Percentiles rank a stretch among this genome's conserved stretches.
phyloP scores from a whole-genome alignment of 1,140 invertebrate genomes.

The Lysiphlebus fabarum region DNA sequence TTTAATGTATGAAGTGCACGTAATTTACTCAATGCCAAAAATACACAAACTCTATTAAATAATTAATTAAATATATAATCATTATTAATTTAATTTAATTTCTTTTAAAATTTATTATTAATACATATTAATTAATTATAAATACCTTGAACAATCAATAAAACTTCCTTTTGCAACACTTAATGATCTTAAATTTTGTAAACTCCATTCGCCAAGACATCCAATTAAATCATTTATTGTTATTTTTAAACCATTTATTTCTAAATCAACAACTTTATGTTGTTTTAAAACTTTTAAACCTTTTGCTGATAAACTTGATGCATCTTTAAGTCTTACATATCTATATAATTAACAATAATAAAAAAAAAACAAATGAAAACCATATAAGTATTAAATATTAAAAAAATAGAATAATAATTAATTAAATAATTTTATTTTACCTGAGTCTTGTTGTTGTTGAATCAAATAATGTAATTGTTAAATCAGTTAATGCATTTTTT shows the following conservation, averaged over 20 bases:
- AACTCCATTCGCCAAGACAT: constrained; percentile 71
- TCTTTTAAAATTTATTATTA: not conserved
- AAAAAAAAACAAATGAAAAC: not conserved
- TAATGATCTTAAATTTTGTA: constrained; percentile 64
- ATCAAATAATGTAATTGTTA: constrained; percentile 66
- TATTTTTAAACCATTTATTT: constrained; percentile 63
- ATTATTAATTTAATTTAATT: not conserved
- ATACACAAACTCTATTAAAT: constrained; percentile 52
- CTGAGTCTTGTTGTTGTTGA: constrained; percentile 63
- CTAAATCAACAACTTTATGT: constrained; percentile 66
- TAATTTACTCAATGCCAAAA: constrained; percentile 59
- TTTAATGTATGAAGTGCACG: constrained; percentile 66
- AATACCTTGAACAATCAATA: constrained; percentile 56
- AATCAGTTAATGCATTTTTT: constrained; percentile 64
- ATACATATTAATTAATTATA: not conserved
- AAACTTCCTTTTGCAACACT: constrained; percentile 69
- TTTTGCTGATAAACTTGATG: constrained; percentile 59
- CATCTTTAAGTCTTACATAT: constrained; percentile 58
- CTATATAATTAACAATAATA: constrained; percentile 38
- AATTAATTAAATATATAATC: constrained; percentile 18
- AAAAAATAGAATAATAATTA: constrained; percentile 7
- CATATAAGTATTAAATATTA: too few species aligned
- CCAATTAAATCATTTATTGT: constrained; percentile 67
- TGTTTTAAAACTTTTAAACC: constrained; percentile 65
- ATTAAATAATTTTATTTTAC: constrained; percentile 30